Conservation (phyloP, 1,140 invertebrate genomes). For the Drosophila parabipectinata region DNA sequence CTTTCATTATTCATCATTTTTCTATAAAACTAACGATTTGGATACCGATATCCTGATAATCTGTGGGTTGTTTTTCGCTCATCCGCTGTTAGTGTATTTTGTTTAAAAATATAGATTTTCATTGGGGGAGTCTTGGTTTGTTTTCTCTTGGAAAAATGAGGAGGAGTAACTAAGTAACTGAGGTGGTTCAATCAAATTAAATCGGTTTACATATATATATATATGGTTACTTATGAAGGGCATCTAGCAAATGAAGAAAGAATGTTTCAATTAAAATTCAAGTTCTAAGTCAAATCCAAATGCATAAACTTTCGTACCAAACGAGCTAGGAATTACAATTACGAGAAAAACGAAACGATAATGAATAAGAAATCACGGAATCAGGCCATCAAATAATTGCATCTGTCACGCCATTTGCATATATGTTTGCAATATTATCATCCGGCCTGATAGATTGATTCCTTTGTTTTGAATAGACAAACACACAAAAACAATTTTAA, state of each 20-base stretch:
- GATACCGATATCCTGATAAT: background rate
- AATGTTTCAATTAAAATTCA: constrained; percentile 31
- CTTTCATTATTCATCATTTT: constrained; percentile 28
- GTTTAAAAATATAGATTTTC: background rate
- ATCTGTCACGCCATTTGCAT: constrained; percentile 35
- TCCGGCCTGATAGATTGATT: constrained; percentile 42
- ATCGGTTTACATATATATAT: background rate
- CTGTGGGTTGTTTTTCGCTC: constrained; percentile 11
- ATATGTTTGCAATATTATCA: constrained; percentile 46
- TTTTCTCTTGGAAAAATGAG: constrained; percentile 43
- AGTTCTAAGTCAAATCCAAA: constrained; percentile 63
- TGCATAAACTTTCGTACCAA: constrained; percentile 72
- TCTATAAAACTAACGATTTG: constrained; percentile 20
- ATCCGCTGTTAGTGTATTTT: constrained; percentile 31
- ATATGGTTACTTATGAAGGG: constrained; percentile 14
- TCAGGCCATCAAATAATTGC: constrained; percentile 60
- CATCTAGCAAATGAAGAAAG: constrained; percentile 43
- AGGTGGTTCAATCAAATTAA: constrained; percentile 12
- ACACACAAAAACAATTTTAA: constrained; percentile 64
- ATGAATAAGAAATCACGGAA: constrained; percentile 18
- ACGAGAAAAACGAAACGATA: constrained; percentile 43
- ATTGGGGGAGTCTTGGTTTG: constrained; percentile 3
- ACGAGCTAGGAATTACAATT: constrained; percentile 71
- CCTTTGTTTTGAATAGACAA: constrained; percentile 39
- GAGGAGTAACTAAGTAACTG: background rate